Evolutionary conservation across 2,888 invertebrate species (phyloP), one percentile per base, ranked within the genome.

Genomic region (Hybos culiciformis): DNA sequence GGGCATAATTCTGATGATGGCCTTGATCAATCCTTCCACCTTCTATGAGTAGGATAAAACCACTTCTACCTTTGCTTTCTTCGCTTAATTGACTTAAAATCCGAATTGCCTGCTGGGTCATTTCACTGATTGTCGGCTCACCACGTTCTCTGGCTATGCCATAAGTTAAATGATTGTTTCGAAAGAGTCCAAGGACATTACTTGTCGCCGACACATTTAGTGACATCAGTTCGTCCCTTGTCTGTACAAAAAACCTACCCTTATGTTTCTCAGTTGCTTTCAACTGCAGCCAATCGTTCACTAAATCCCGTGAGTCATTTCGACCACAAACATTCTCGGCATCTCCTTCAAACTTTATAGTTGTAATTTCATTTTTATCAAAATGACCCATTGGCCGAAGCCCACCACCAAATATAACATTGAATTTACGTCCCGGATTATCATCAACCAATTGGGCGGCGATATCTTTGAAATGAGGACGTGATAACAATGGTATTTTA

Each of bases 331-430:
- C 58, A 1, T 46, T 52, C 29, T 66, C 61, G 1, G 60, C 54
- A 8, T 54, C 52, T 4, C 61, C 60, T 21, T 56, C 56, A 38
- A 63, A 66, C 1, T 52, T 41, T 0, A 56, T 51, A 0, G 51
- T 54, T 4, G 23, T 17, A 23, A 52, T 17, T 51, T 58, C 54
- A 23, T 44, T 33, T 12, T 20, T 5, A 48, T 60, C 55, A 14
- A 54, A 53, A 1, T 61, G 59, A 24, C 71, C 68, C 61, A 74
- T 55, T 7, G 67, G 62, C 14, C 66, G 65, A 4, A 69, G 65
- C 3, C 78, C 79, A 3, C 79, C 78, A 11, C 78, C 79, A 55
- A 79, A 62, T 7, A 80, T 69, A 2, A 77, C 78, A 59, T 75
- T 75, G 24, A 77, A 67, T 41, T 70, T 65, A 50, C 64, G 72